Evolutionary conservation across 2,113 vertebrate genomes (phyloP).

Genomic region (Actenoides hombroni): DNA sequence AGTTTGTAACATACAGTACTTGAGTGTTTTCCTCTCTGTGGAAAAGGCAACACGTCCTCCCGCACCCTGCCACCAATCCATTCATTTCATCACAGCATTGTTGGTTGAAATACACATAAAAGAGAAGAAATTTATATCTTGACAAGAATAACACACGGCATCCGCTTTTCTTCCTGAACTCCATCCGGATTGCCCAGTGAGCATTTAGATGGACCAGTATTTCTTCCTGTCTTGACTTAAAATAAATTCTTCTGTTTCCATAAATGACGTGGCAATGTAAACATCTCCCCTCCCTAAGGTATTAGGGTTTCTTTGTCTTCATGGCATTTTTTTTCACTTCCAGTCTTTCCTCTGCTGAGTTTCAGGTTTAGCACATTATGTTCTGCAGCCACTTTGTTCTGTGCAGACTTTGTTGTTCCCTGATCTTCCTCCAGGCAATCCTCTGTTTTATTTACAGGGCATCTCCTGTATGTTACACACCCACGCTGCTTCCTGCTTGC

Average conservation of each 20-base stretch:
- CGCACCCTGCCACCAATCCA: neutral
- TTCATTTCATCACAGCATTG: neutral
- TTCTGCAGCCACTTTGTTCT: neutral
- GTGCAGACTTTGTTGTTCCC: neutral
- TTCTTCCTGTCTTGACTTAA: neutral
- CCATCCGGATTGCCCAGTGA: neutral
- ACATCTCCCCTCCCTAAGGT: neutral
- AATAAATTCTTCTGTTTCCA: neutral
- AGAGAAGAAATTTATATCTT: neutral
- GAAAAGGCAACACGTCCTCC: neutral
- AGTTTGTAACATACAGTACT: neutral
- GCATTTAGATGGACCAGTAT: neutral
- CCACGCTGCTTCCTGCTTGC: conserved; percentile 19
- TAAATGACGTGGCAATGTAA: neutral
- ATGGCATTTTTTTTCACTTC: neutral
- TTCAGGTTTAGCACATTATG: neutral
- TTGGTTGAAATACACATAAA: neutral
- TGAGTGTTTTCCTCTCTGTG: neutral
- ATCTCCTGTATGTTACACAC: conserved; percentile 22
- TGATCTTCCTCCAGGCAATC: conserved; percentile 20
- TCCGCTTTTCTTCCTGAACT: neutral
- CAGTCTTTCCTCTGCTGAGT: neutral
- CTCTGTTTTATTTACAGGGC: conserved; percentile 34
- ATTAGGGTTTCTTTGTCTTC: neutral
- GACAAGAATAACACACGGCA: conserved; percentile 1